A percentile compares a stretch with the other conserved stretches of the same genome.
phyloP scores from a whole-genome alignment of 1,140 invertebrate species.

The Reticulitermes speratus region DNA sequence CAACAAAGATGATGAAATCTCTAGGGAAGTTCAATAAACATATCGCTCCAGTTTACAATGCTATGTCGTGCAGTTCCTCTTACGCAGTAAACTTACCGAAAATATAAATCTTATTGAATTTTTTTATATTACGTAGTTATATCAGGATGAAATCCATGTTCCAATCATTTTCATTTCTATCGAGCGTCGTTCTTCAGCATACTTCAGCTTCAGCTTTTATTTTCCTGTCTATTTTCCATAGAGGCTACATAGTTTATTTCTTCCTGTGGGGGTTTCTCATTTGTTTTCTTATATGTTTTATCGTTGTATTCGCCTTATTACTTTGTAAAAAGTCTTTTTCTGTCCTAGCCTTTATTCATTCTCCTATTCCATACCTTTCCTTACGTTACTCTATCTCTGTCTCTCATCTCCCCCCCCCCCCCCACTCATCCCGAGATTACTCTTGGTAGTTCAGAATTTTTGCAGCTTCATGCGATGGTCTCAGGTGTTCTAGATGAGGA shows the following conservation, averaged over 20 bases:
- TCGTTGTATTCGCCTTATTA: neutral
- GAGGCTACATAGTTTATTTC: neutral
- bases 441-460: neutral
- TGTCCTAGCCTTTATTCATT: neutral
- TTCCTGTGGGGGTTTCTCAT: neutral
- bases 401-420: neutral
- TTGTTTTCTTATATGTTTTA: neutral
- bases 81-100: neutral
- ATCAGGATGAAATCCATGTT: neutral
- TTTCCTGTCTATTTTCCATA: neutral
- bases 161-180: neutral
- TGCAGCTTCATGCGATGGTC: neutral
- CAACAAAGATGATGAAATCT: neutral
- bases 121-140: neutral
- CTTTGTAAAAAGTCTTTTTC: too few relatives aligned
- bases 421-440: neutral
- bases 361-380: neutral
- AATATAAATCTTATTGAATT: neutral
- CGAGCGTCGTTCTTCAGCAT: neutral
- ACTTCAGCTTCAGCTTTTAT: neutral
- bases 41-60: neutral
- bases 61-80: neutral
- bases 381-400: too few relatives aligned
- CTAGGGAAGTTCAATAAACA: neutral
- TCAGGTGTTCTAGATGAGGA: neutral